Evolutionary conservation across 2,797 vertebrate genomes (phyloP), one percentile per base, ranked within the genome.

Genomic region (Gadopsis bispinosus): DNA sequence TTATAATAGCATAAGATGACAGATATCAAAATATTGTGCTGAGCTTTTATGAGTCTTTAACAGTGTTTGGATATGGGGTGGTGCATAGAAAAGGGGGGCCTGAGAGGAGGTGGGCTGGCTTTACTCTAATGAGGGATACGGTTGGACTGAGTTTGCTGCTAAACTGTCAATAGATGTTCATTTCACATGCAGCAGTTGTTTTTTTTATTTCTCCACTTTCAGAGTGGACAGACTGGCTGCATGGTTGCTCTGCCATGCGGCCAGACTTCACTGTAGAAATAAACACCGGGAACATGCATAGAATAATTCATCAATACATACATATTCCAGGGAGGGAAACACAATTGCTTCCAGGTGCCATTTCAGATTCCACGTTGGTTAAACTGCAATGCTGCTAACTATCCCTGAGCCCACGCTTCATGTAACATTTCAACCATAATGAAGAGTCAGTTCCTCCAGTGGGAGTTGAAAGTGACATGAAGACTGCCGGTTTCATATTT

Each of bases 271-370:
- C 41, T 85, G 78, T 48, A 87, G 87, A 87, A 90, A 92, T 91
- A 92, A 93, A 91, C 88, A 89, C 56, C 4, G 48, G 31, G 86
- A 89, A 88, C 87, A 90, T 85, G 92, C 91, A 90, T 80, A 83
- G 89, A 92, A 93, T 92, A 92, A 92, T 90, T 89, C 88, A 88
- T 79, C 77, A 73, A 85, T 75, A 73, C 85, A 90, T 90, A 93
- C 89, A 92, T 92, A 93, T 90, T 92, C 69, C 84, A 64, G 47
- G 63, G 77, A 82, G 83, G 76, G 76, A 84, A 83, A 83, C 70
- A 53, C 79, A 73, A 94, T 91, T 87, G 79, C 83, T 93, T 92
- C 93, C 93, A 94, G 87, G 90, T 91, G 89, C 73, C 62, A 85
- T 66, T 53, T 65, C 75, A 85, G 84, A 91, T 90, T 77, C 66